These are phyloP conservation scores for Ellobius talpinus DNA, from an alignment of 2,113 vertebrate genomes.

Conservation along the genomic window DNA sequence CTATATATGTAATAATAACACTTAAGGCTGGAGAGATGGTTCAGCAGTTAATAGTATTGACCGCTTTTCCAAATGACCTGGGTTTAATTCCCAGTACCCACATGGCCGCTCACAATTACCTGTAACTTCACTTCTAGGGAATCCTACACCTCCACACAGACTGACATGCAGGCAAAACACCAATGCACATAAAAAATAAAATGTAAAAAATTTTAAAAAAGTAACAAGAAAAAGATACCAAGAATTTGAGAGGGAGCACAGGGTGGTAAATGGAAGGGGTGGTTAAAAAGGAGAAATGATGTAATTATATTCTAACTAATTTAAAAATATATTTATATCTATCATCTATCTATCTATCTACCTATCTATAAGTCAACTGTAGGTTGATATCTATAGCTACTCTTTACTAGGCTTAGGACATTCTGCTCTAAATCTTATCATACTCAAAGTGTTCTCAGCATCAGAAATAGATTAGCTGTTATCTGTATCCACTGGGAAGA, in stretches of 20 bases:
- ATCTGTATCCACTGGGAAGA: neutral
- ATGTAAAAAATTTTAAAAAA: neutral
- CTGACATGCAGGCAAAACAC: neutral
- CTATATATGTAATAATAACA: too few species aligned
- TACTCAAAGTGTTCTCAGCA: neutral
- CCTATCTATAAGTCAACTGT: neutral
- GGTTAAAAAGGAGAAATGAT: neutral
- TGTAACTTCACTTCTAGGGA: neutral
- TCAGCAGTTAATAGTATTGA: neutral
- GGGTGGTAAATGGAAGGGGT: neutral
- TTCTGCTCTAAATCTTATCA: neutral
- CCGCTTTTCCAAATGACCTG: neutral
- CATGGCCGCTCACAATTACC: neutral
- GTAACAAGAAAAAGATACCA: neutral
- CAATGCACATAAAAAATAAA: neutral
- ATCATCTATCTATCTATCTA: neutral
- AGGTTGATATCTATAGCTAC: neutral
- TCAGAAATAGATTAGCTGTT: slow-evolving; percentile 30
- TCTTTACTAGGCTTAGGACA: neutral
- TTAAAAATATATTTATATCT: neutral
- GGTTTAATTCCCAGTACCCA: neutral
- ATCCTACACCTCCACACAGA: neutral
- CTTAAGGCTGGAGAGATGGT: too few species aligned
- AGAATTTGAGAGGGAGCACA: neutral
- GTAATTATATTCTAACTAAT: neutral